Evolutionary conservation across 2,797 vertebrate species (phyloP).

Genomic region (Chaetophractus vellerosus): DNA sequence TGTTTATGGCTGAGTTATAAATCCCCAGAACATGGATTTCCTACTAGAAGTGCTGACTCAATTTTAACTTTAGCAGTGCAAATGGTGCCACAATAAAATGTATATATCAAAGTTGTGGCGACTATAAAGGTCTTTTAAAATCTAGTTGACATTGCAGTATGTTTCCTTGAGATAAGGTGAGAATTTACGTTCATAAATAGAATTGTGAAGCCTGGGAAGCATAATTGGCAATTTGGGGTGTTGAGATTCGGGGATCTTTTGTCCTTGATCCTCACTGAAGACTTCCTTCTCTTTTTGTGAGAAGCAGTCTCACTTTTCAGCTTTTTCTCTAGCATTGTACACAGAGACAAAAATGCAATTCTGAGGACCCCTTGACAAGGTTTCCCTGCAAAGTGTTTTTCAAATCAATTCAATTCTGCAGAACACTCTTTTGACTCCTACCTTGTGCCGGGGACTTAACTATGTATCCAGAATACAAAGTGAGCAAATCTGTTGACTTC

Average conservation of each 20-base stretch:
- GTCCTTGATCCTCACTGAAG: conserved; percentile 55
- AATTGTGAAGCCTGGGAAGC: conserved; percentile 17
- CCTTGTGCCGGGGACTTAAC: not conserved
- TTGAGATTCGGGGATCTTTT: conserved; percentile 63
- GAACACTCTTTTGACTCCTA: not conserved
- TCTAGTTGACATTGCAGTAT: conserved; percentile 80
- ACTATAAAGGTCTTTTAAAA: conserved; percentile 78
- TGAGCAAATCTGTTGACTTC: conserved; percentile 25
- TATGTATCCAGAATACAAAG: not conserved
- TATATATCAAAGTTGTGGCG: conserved; percentile 76
- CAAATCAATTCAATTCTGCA: not conserved
- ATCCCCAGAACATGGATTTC: conserved; percentile 35
- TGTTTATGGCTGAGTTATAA: conserved; percentile 61
- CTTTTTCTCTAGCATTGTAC: conserved; percentile 46
- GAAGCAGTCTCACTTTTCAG: conserved; percentile 20
- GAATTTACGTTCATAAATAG: conserved; percentile 85
- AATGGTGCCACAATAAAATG: conserved; percentile 73
- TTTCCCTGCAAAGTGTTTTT: not conserved
- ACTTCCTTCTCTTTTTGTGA: not conserved
- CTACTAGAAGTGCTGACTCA: conserved; percentile 72
- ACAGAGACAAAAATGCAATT: conserved; percentile 3
- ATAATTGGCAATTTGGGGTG: conserved; percentile 60
- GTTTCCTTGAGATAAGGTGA: conserved; percentile 77
- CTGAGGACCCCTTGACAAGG: not conserved
- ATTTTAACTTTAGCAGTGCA: not conserved